Evolutionary conservation across 2,888 invertebrate species (phyloP).

Genomic region (Lasioglossum leucozonium): DNA sequence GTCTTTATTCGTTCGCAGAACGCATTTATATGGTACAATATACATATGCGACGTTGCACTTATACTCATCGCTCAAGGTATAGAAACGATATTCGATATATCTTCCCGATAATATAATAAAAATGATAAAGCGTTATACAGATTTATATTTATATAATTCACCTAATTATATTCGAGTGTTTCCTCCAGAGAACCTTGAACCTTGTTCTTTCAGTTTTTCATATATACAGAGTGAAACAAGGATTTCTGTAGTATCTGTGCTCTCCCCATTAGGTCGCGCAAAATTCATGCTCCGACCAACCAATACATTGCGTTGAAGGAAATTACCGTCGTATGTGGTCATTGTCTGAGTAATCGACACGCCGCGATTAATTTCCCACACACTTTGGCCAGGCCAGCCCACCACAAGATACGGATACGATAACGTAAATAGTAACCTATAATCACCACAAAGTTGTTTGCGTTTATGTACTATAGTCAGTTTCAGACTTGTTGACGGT

Average conservation of each 20-base stretch:
- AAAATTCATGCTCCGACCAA: background rate
- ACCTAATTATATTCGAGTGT: constrained; percentile 30
- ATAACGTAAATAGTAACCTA: constrained; percentile 92
- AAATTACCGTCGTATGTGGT: constrained; percentile 24
- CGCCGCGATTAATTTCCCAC: constrained; percentile 83
- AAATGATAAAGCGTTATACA: constrained; percentile 57
- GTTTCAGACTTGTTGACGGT: background rate
- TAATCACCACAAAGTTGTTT: constrained; percentile 17
- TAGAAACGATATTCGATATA: constrained; percentile 30
- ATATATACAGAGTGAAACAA: background rate
- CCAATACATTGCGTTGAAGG: background rate
- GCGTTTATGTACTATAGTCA: background rate
- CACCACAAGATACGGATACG: constrained; percentile 94
- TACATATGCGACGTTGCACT: constrained; percentile 34
- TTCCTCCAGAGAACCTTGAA: too few species aligned
- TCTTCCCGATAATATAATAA: constrained; percentile 42
- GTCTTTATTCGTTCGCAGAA: constrained; percentile 5
- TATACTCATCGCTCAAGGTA: constrained; percentile 13
- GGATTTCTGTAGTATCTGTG: background rate
- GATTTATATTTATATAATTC: constrained; percentile 47
- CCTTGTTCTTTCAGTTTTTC: background rate
- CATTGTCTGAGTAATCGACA: background rate
- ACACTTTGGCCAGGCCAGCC: constrained; percentile 91
- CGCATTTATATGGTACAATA: constrained; percentile 35
- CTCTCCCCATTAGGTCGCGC: background rate